These are phyloP conservation scores for Rhagologus leucostigma DNA, from an alignment of 2,113 vertebrate genomes.

Conservation along the genomic window DNA sequence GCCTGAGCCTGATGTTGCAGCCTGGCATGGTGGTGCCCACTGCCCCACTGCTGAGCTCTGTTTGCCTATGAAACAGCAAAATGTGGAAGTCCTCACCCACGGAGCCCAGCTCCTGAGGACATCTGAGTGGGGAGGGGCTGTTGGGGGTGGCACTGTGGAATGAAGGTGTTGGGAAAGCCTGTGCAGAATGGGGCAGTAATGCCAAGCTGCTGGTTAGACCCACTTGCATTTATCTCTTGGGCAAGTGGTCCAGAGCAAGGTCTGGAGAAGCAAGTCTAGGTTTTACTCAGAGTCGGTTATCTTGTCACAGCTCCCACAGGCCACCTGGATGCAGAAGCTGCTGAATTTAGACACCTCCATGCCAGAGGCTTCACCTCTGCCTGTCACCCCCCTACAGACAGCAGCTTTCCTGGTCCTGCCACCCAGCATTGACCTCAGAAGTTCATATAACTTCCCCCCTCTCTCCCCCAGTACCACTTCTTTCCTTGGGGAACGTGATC, in stretches of 20 bases:
- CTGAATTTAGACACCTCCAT: background rate
- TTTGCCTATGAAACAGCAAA: background rate
- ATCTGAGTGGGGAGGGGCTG: background rate
- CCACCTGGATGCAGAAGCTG: background rate
- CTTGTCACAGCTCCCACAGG: background rate
- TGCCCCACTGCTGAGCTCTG: background rate
- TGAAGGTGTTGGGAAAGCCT: background rate
- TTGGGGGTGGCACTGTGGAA: background rate
- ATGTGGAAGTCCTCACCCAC: background rate
- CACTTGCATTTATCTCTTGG: background rate
- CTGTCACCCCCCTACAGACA: fast-evolving
- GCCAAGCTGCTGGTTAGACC: background rate
- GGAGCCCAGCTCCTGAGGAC: background rate
- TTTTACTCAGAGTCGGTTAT: background rate
- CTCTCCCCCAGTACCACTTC: background rate
- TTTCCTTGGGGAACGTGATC: background rate
- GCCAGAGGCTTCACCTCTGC: background rate
- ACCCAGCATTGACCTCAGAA: background rate
- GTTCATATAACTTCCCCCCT: fast-evolving
- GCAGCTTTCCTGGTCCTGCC: background rate
- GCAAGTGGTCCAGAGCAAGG: background rate
- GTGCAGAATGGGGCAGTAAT: background rate
- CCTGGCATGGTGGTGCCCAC: background rate
- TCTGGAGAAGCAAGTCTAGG: background rate
- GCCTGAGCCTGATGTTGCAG: background rate